Evolutionary conservation across 2,888 invertebrate species (phyloP), one percentile per base, ranked within the genome.

Genomic region (Erebia epiphron): DNA sequence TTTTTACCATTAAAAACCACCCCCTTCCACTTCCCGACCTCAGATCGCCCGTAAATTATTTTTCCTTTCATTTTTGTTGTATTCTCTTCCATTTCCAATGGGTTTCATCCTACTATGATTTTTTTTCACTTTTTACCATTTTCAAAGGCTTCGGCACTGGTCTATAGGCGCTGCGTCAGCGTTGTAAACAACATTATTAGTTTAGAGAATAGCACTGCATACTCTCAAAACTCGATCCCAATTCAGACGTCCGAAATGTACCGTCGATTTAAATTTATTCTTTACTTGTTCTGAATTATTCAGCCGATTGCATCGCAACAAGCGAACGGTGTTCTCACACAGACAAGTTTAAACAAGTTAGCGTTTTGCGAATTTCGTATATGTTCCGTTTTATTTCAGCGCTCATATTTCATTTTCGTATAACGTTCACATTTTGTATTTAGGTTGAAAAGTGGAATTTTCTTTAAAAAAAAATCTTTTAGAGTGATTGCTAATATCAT

Each of bases 191-290:
- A 62, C 8, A 18, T 13, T 16, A n/a, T 16, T 1, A 13, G 13
- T 14, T 21, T 49, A 14, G 46, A 49, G 13, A 62, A 62, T 62
- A 62, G 8, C 1, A 2, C 46, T 5, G 18, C 61, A 21, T 7
- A 14, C 21, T 62, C 21, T 62, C 62, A 62, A 62, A 62, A 62
- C 62, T 43, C 50, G 2, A 13, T 21, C 56, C 68, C 64, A 70
- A 67, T 62, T 67, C 61, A 26, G 46, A 68, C 68, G 68, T 68
- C 62, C 56, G 43, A 68, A 68, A 68, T 68, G 62, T 62, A 64
- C 64, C 35, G 52, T 54, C 54, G 52, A 54, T 41, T 64, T 41
- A 54, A 54, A 64, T 64, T 64, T 64, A 64, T 64, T 64, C 52
- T 64, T 41, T 64, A 64, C 52, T 52, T 64, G 35, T 41, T 64